phyloP scores from a whole-genome alignment of 2,113 vertebrate genomes.

The Tragelaphus buxtoni region DNA sequence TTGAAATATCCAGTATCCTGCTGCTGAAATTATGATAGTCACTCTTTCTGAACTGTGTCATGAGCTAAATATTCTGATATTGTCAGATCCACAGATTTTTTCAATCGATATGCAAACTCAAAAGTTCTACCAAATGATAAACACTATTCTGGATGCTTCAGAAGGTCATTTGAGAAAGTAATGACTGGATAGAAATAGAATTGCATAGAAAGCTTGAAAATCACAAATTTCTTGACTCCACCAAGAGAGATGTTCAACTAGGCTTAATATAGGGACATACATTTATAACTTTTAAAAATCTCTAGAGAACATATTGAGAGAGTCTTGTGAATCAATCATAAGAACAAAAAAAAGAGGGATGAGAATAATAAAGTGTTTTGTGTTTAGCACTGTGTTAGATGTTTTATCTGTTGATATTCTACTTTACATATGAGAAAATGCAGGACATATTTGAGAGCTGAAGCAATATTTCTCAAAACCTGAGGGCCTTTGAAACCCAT shows the following conservation, averaged over 20 bases:
- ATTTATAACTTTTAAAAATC: background rate
- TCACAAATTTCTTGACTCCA: background rate
- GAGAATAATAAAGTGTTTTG: background rate
- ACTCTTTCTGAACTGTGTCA: background rate
- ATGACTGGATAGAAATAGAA: background rate
- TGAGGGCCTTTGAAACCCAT: background rate
- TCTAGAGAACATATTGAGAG: background rate
- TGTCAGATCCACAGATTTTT: background rate
- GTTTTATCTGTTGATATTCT: background rate
- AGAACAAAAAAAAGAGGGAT: background rate
- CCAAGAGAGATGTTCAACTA: background rate
- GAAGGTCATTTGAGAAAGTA: background rate
- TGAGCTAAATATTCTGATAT: background rate
- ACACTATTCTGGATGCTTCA: background rate
- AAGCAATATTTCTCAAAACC: background rate
- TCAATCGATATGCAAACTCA: background rate
- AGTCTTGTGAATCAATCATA: background rate
- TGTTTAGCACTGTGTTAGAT: background rate
- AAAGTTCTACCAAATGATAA: background rate
- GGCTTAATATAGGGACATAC: background rate
- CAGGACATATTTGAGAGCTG: background rate
- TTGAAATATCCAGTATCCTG: background rate
- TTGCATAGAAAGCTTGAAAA: background rate
- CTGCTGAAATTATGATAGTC: background rate
- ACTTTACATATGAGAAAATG: background rate